Evolutionary conservation across 1,140 invertebrate species (phyloP).

Genomic region (Hermatobates lingyangjiaoensis): DNA sequence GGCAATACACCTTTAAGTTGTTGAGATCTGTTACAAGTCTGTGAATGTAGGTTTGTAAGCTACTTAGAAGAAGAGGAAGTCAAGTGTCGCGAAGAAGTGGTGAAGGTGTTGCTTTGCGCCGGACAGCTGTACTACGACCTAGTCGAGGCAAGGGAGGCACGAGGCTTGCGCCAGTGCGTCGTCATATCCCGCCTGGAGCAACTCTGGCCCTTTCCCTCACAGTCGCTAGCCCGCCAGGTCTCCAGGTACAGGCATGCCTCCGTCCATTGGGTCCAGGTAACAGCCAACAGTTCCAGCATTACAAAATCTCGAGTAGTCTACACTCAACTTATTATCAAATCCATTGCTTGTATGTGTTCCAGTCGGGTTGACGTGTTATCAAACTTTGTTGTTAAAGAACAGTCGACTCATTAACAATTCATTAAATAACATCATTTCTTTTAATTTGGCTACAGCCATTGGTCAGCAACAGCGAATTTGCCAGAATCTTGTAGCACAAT

Average conservation of each 20-base stretch:
- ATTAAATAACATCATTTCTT: no score
- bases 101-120: constrained; percentile 54
- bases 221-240: background rate
- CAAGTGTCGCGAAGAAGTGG: constrained; percentile 30
- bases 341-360: no score
- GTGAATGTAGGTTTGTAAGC: constrained; percentile 42
- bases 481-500: no score
- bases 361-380: no score
- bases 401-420: no score
- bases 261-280: background rate
- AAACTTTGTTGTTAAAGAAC: no score
- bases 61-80: constrained; percentile 63
- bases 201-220: constrained; percentile 59
- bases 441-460: no score
- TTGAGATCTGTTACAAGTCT: background rate
- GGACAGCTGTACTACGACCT: constrained; percentile 79
- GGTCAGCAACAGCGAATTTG: no score
- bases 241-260: background rate
- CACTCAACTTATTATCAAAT: no score
- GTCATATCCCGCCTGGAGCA: constrained; percentile 69
- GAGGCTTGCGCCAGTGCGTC: constrained; percentile 43
- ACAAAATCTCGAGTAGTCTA: no score
- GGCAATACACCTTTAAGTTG: no score
- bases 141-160: constrained; percentile 38
- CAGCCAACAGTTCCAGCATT: no score